These are phyloP conservation scores for Pterois miles DNA, from an alignment of 2,797 vertebrate genomes.

Conservation along the genomic window DNA sequence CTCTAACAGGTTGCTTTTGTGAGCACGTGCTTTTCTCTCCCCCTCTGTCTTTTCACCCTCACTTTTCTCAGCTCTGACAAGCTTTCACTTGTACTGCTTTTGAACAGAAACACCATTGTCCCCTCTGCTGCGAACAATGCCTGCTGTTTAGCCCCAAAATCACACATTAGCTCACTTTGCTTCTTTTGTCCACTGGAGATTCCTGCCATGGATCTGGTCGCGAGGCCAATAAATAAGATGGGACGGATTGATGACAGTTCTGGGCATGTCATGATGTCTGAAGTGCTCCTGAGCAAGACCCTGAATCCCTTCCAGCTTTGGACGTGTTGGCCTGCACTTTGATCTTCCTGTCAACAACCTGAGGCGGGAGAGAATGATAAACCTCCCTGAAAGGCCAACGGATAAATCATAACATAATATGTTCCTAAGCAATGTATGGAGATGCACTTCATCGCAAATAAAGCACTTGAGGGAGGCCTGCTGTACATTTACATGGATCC, in stretches of 20 bases:
- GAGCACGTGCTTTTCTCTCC: constrained; percentile 49
- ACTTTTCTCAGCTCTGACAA: constrained; percentile 67
- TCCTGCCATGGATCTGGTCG: constrained; percentile 74
- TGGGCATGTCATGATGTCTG: constrained; percentile 25
- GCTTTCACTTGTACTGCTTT: constrained; percentile 72
- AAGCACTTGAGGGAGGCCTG: constrained; percentile 9
- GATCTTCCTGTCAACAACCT: constrained; percentile 17
- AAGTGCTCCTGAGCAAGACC: constrained; percentile 21
- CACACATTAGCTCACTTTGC: constrained; percentile 80
- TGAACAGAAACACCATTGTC: constrained; percentile 83
- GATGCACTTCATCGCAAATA: constrained; percentile 4
- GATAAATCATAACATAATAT: constrained; percentile 18
- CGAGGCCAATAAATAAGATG: constrained; percentile 60
- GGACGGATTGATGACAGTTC: constrained; percentile 28
- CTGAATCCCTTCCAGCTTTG: not conserved
- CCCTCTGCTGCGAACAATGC: constrained; percentile 77
- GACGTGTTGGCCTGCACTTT: not conserved
- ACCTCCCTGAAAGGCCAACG: constrained; percentile 8
- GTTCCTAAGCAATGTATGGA: not conserved
- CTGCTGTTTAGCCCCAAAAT: constrained; percentile 70
- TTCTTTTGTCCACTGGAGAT: constrained; percentile 68
- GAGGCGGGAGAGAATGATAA: not conserved
- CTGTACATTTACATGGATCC: constrained; percentile 21
- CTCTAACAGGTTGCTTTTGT: constrained; percentile 60
- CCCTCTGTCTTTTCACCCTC: constrained; percentile 47